Percentiles rank a stretch among this genome's conserved stretches.
Evolutionary conservation across 2,888 invertebrate species (phyloP).

Genomic region (Gastrophysa polygoni): DNA sequence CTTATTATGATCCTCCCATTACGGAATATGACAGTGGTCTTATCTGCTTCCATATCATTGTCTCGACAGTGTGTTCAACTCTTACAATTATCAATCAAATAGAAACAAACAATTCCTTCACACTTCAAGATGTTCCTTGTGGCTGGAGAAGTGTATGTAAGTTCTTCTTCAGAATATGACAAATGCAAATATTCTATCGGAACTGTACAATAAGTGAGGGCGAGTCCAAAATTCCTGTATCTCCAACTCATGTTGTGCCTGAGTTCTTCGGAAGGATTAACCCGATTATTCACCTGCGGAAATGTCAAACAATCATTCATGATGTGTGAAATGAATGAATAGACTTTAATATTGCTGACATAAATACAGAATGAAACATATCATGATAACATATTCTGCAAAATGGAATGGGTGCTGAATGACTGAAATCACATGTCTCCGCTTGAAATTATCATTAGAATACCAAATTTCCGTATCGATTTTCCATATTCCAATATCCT

Average conservation of each 20-base stretch:
- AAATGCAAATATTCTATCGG: too few species aligned
- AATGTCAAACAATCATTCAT: constrained; percentile 19
- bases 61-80: too few species aligned
- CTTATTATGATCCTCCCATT: too few species aligned
- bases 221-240: not conserved
- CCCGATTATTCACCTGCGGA: not conserved
- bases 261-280: not conserved
- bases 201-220: too few species aligned
- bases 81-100: too few species aligned
- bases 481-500: not conserved
- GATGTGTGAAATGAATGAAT: constrained; percentile 47
- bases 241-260: not conserved
- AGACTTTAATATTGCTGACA: constrained; percentile 41
- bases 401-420: constrained; percentile 38
- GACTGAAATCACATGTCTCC: constrained; percentile 36
- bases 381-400: constrained; percentile 53
- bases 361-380: constrained; percentile 50
- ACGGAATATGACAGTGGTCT: too few species aligned
- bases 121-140: too few species aligned
- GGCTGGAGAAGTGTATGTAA: too few species aligned
- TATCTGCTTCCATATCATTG: too few species aligned
- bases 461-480: constrained; percentile 25
- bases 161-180: too few species aligned
- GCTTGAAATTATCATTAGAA: constrained; percentile 42
- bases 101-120: too few species aligned